Evolutionary conservation across 2,797 vertebrate genomes (phyloP).

Genomic region (Bucorvus abyssinicus): DNA sequence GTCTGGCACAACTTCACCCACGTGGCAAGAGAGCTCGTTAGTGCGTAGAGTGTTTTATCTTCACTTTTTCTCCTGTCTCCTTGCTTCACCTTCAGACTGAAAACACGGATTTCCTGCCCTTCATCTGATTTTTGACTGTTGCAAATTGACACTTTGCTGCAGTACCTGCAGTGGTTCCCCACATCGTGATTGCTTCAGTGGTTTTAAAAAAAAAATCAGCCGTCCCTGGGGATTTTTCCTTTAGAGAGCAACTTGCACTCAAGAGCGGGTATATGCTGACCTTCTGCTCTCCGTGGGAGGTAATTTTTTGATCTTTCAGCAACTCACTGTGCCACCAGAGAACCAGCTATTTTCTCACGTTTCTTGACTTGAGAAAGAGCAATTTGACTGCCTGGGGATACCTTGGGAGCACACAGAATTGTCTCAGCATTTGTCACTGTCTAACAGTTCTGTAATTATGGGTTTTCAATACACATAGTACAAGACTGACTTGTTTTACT

Average conservation of each 20-base stretch:
- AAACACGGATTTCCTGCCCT: neutral
- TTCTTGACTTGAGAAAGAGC: neutral
- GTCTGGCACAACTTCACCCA: neutral
- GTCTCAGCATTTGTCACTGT: conserved; percentile 17
- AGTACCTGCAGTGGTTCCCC: neutral
- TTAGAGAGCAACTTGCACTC: neutral
- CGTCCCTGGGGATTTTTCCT: neutral
- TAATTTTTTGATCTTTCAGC: conserved; percentile 30
- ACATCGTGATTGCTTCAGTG: neutral
- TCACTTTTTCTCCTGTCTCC: neutral
- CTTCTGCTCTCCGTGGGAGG: neutral
- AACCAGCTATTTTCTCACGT: neutral
- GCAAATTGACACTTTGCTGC: neutral
- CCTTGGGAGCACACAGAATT: conserved; percentile 2
- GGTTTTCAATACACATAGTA: neutral
- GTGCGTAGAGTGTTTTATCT: neutral
- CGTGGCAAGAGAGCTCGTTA: neutral
- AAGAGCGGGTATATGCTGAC: neutral
- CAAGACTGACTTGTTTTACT: neutral
- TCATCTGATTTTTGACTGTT: neutral
- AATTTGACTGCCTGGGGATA: neutral
- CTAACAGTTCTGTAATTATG: conserved; percentile 20
- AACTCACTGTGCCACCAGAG: neutral
- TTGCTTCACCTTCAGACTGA: conserved; percentile 19
- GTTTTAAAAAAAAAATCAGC: neutral